Evolutionary conservation across 2,797 vertebrate species (phyloP).

Genomic region (Aeoliscus strigatus): DNA sequence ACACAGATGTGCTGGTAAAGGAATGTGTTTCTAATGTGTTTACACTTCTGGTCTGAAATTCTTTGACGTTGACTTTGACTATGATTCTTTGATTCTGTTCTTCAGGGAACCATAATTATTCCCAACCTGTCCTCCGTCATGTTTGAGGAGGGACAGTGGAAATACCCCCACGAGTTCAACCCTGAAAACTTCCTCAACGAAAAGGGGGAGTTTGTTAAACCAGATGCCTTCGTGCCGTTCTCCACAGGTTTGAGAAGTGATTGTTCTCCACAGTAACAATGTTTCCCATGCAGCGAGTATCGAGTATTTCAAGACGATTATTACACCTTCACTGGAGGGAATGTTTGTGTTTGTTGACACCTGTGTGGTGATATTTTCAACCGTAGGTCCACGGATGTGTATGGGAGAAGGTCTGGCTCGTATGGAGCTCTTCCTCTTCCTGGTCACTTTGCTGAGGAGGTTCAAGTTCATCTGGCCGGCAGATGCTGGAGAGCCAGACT

Average conservation of each 20-base stretch:
- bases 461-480: slow-evolving; percentile 69
- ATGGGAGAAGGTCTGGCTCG: slow-evolving; percentile 72
- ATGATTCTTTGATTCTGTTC: neutral
- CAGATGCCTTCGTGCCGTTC: slow-evolving; percentile 74
- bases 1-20: no score
- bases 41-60: no score
- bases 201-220: slow-evolving; percentile 67
- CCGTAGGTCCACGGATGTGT: slow-evolving; percentile 67
- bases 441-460: slow-evolving; percentile 63
- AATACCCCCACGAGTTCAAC: slow-evolving; percentile 69
- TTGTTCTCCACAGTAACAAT: no score
- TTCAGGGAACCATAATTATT: slow-evolving; percentile 68
- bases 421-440: slow-evolving; percentile 73
- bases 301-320: no score
- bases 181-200: slow-evolving; percentile 72
- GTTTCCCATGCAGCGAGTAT: no score
- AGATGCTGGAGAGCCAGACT: slow-evolving; percentile 67
- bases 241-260: slow-evolving; percentile 63
- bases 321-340: no score
- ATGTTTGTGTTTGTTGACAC: no score
- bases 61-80: no score
- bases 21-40: no score
- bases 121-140: slow-evolving; percentile 64
- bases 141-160: slow-evolving; percentile 69
- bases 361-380: neutral